Percentiles rank a stretch among this genome's conserved stretches.
These are phyloP conservation scores for Leptinotarsa texana DNA, from an alignment of 1,140 invertebrate genomes.

Conservation along the genomic window DNA sequence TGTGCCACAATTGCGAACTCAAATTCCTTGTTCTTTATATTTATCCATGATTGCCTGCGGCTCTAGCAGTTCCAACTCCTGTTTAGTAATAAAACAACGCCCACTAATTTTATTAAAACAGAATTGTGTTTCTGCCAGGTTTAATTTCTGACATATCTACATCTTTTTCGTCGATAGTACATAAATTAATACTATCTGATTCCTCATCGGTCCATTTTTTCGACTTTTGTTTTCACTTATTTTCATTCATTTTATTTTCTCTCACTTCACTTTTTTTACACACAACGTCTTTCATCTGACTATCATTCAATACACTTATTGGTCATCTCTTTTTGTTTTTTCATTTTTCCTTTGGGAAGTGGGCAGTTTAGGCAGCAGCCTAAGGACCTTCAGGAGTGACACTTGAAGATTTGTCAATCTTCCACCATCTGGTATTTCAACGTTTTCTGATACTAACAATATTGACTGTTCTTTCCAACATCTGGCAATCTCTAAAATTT, in stretches of 20 bases:
- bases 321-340: background rate
- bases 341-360: background rate
- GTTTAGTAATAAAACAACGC: background rate
- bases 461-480: background rate
- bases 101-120: background rate
- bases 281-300: background rate
- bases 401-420: background rate
- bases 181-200: background rate
- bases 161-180: constrained; percentile 10
- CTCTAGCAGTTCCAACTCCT: too few relatives aligned
- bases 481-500: background rate
- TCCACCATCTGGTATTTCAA: background rate
- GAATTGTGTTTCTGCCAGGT: background rate
- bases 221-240: background rate
- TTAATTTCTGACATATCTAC: constrained; percentile 8
- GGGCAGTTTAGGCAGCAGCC: background rate
- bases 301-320: constrained; percentile 4
- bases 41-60: too few relatives aligned
- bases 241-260: constrained; percentile 3
- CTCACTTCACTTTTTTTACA: constrained; percentile 1
- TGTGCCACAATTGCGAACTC: background rate
- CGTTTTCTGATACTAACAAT: background rate
- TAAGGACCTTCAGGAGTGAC: background rate
- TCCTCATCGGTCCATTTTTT: background rate
- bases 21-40: too few relatives aligned